Evolutionary conservation across 2,888 invertebrate genomes (phyloP), one percentile per base, ranked within the genome.

Genomic region (Oxystoma pomonae): DNA sequence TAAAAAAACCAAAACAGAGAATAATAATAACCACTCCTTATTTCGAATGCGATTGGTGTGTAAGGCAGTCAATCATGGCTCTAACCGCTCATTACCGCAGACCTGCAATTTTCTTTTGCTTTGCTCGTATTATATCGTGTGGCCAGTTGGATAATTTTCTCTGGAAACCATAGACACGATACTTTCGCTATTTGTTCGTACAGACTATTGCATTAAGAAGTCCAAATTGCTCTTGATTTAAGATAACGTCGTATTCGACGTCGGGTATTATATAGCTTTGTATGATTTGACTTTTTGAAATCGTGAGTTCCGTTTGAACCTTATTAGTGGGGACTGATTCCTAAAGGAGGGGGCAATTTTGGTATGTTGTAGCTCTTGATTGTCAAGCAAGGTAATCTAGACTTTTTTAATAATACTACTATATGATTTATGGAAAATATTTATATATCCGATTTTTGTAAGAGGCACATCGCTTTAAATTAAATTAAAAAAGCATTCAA

Each of bases 31-130:
- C 72, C 75, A 70, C 74, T 73, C 74, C 73, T 75, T 73, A 74
- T 73, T 73, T 71, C 73, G 68, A 74, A 72, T 73, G 72, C 71
- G 68, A 71, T 70, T 74, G 73, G 74, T 68, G 70, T n/a, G n/a
- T 70, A 70, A 72, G 70, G 71, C 74, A 74, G 74, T 75, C 75
- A 74, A 74, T 75, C 74, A 75, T 72, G 68, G 71, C 64, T 60
- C 58, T 55, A 60, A 57, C 61, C 63, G 61, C 53, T 67, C 63
- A 67, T 67, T 67, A 67, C 50, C 60, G 5, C 3, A 12, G 35
- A 12, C 35, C 3, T 35, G 35, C 35, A 35, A 35, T 35, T 35
- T 35, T 35, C 35, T 35, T 35, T 12, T 35, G n/a, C n/a, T 35
- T 35, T 35, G 12, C 35, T 35, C 35, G 35, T 35, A 35, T 35